phyloP scores from a whole-genome alignment of 2,797 vertebrate species.

The Argya squamiceps region DNA sequence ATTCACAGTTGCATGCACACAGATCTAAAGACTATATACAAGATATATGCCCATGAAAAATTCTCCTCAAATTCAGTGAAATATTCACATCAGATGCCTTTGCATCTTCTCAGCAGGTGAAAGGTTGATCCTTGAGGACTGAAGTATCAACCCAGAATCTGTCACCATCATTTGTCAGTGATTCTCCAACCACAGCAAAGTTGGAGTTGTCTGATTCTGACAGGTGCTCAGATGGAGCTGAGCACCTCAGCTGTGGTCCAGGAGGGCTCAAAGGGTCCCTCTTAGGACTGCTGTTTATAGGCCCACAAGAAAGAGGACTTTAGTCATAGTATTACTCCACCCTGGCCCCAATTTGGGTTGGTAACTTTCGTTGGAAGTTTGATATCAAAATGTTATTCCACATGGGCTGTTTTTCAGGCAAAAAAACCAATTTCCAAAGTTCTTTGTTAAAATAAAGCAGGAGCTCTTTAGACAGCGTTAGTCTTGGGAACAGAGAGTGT shows the following conservation, averaged over 20 bases:
- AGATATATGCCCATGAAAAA: background rate
- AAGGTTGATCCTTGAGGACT: background rate
- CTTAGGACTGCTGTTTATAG: background rate
- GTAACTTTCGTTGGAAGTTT: background rate
- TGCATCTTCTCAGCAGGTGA: background rate
- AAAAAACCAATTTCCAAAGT: background rate
- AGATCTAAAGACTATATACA: no score
- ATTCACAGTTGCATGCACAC: background rate
- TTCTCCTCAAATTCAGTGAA: background rate
- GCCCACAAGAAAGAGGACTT: background rate
- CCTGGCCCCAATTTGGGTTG: no score
- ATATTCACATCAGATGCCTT: background rate
- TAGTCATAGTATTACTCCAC: no score
- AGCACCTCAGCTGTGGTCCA: background rate
- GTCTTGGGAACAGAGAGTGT: background rate
- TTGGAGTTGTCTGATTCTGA: background rate
- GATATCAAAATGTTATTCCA: background rate
- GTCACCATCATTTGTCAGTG: background rate
- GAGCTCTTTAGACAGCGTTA: accelerated
- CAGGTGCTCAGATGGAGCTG: background rate
- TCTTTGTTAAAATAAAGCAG: background rate
- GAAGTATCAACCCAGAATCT: background rate
- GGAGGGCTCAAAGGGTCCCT: background rate
- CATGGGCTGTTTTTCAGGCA: background rate
- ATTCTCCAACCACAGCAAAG: background rate